These are phyloP conservation scores for Corythornis leucogaster DNA, from an alignment of 2,797 vertebrate genomes.

Conservation along the genomic window DNA sequence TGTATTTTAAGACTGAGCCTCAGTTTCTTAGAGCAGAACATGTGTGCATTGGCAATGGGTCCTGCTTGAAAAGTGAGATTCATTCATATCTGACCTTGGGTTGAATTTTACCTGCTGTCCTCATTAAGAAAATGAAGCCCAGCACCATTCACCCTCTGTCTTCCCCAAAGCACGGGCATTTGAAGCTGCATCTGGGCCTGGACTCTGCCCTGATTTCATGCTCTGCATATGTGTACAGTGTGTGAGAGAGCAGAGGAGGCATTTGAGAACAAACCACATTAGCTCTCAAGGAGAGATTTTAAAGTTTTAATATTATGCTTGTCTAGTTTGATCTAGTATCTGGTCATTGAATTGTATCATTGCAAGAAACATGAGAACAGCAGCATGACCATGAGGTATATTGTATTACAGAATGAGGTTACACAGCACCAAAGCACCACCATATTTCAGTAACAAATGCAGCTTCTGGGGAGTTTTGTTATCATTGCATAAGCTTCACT, in stretches of 20 bases:
- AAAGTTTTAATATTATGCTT: slow-evolving; percentile 59
- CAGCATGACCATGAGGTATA: slow-evolving; percentile 71
- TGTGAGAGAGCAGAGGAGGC: background rate
- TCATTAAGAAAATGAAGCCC: background rate
- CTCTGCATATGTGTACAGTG: background rate
- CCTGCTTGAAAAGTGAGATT: background rate
- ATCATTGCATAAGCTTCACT: slow-evolving; percentile 66
- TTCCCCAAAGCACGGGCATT: background rate
- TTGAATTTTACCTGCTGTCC: background rate
- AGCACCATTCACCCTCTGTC: background rate
- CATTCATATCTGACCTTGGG: background rate
- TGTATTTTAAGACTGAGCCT: background rate
- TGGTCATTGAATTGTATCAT: slow-evolving; percentile 60
- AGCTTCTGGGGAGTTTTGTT: slow-evolving; percentile 75
- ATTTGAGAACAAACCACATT: background rate
- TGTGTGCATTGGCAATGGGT: background rate
- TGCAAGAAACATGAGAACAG: slow-evolving; percentile 60
- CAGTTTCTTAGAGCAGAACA: background rate
- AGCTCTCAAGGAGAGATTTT: background rate
- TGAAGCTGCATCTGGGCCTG: background rate
- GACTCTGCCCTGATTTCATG: background rate
- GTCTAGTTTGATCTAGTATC: slow-evolving; percentile 65
- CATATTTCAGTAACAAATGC: slow-evolving; percentile 74
- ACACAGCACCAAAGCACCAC: slow-evolving; percentile 70
- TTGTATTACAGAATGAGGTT: slow-evolving; percentile 73